Evolutionary conservation across 2,113 vertebrate genomes (phyloP).

Genomic region (Entelurus aequoreus): DNA sequence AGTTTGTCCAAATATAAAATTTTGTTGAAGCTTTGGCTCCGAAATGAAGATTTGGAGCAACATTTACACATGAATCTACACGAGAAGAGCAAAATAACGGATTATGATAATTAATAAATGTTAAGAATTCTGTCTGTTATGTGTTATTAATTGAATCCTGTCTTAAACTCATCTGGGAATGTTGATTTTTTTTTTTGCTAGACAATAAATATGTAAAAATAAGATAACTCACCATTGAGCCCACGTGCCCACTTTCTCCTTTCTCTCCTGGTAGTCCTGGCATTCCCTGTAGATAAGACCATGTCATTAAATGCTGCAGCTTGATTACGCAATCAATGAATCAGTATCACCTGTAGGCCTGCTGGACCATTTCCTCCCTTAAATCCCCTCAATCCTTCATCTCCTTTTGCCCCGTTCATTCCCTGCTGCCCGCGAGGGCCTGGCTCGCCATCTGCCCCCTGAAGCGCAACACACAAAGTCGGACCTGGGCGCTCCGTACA

Average conservation of each 20-base stretch:
- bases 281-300: conserved; percentile 76
- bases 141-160: too few relatives aligned
- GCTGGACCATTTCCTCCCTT: conserved; percentile 75
- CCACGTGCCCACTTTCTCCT: conserved; percentile 84
- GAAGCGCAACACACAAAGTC: conserved; percentile 24
- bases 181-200: too few relatives aligned
- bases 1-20: not conserved
- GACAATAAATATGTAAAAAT: too few relatives aligned
- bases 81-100: too few relatives aligned
- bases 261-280: conserved; percentile 87
- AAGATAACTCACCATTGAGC: conserved; percentile 77
- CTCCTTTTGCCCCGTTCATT: conserved; percentile 86
- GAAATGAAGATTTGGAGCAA: not conserved
- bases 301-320: not conserved
- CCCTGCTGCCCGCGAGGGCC: conserved; percentile 86
- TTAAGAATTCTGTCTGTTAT: not conserved
- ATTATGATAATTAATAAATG: too few relatives aligned
- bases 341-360: conserved; percentile 79
- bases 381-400: conserved; percentile 82
- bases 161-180: too few relatives aligned
- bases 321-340: not conserved
- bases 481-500: not conserved
- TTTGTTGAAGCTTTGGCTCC: not conserved
- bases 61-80: not conserved
- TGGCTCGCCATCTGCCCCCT: conserved; percentile 85